Evolutionary conservation across 2,888 invertebrate genomes (phyloP), one percentile per base, ranked within the genome.

Genomic region (Andrena marginata): DNA sequence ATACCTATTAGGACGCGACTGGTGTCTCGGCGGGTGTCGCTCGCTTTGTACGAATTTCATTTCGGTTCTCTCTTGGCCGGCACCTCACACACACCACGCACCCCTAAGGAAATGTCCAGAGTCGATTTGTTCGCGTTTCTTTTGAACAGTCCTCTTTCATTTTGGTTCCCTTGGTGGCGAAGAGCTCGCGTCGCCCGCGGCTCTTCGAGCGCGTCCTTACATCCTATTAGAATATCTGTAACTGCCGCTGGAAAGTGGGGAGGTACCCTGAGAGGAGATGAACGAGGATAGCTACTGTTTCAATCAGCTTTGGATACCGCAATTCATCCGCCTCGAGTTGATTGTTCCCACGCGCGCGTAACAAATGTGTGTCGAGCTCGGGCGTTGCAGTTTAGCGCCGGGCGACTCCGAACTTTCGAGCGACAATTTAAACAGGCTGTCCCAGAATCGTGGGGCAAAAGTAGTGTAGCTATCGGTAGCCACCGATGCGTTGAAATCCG

Each of bases 21-120:
- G 20, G 1, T 72, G 72, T 10, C 10, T 56, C 56, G 56, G 20
- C 2, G 23, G 56, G 54, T 26, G 35, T 70, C 71, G 20, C 48
- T 60, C 42, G 26, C 5, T 62, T 23, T 33, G 23, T 67, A 35
- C n/a, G 49, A 29, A 48, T 67, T 33, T 62, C 10, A 2, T n/a
- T 60, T 26, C 26, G 13, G 10, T 20, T 60, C 5, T 7, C 42
- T 16, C 42, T n/a, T 62, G 23, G 23, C 63, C 35, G 77, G 82
- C 82, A 56, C 68, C 82, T 82, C 81, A 60, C 80, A 76, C 82
- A 62, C 82, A 70, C 68, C 72, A 73, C 82, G 64, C 31, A 69
- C 68, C 54, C 65, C 29, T 26, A 81, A 33, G 60, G 49, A 71
- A 82, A 42, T 56, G 60, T 80, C 29, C 65, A 48, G 42, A 67